Evolutionary conservation across 2,888 invertebrate species (phyloP).

Genomic region (Patella ulyssiponensis): DNA sequence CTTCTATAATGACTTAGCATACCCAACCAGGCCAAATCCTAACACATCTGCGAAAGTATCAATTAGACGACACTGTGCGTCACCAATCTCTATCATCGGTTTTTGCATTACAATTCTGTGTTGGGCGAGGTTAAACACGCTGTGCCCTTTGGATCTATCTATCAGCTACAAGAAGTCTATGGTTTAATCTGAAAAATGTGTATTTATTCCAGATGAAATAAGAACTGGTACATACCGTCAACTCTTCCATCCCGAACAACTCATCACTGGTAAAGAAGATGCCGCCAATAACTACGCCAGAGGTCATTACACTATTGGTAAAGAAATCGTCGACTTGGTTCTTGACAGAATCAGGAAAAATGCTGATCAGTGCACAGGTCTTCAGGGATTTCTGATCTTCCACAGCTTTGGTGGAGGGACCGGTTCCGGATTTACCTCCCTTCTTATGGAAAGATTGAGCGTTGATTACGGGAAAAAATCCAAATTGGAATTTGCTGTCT

Average conservation of each 20-base stretch:
- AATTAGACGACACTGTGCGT: no score
- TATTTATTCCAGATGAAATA: not conserved
- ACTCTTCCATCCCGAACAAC: constrained; percentile 6
- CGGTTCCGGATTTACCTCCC: constrained; percentile 1
- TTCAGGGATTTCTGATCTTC: constrained; percentile 7
- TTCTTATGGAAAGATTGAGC: constrained; percentile 10
- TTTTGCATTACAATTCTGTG: no score
- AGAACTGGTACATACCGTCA: not conserved
- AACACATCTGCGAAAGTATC: no score
- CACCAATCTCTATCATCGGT: no score
- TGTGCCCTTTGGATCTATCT: no score
- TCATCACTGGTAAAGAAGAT: constrained; percentile 11
- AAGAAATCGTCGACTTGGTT: not conserved
- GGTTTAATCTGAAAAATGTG: no score
- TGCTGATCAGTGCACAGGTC: constrained; percentile 2
- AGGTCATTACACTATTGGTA: not conserved
- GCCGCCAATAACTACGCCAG: constrained; percentile 5
- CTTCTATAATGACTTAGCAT: no score
- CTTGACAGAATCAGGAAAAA: not conserved
- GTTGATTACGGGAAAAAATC: not conserved
- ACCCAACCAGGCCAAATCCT: no score
- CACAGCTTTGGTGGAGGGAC: not conserved
- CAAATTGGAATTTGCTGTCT: constrained; percentile 1
- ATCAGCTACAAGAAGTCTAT: no score
- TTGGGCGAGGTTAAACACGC: no score